Percentiles rank a stretch among this genome's conserved stretches.
These are phyloP conservation scores for Brachionus rubens DNA, from an alignment of 1,140 invertebrate species.

Conservation along the genomic window DNA sequence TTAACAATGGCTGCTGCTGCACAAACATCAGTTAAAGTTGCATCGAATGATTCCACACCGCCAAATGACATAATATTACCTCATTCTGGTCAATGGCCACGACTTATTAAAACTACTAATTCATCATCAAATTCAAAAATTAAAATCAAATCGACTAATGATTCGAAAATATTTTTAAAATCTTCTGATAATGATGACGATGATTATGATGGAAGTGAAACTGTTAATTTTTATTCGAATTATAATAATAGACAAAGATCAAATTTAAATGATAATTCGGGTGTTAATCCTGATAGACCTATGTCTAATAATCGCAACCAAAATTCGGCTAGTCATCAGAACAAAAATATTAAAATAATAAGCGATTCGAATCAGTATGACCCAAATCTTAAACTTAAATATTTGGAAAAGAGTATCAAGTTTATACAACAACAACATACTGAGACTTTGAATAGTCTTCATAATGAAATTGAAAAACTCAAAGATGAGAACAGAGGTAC, in stretches of 20 bases:
- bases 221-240: constrained; percentile 31
- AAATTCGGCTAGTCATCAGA: not conserved
- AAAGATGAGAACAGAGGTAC: constrained; percentile 41
- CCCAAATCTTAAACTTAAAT: constrained; percentile 35
- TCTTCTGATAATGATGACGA: not conserved
- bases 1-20: constrained; percentile 36
- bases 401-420: constrained; percentile 42
- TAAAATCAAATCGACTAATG: constrained; percentile 14
- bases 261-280: not conserved
- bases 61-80: constrained; percentile 32
- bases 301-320: not conserved
- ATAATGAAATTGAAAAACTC: constrained; percentile 42
- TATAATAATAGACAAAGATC: not conserved
- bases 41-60: too few relatives aligned
- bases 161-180: constrained; percentile 28
- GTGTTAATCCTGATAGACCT: too few relatives aligned
- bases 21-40: not conserved
- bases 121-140: not conserved
- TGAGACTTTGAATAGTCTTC: constrained; percentile 45
- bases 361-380: constrained; percentile 14
- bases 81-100: constrained; percentile 20
- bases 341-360: constrained; percentile 6
- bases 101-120: constrained; percentile 18
- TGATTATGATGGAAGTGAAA: constrained; percentile 30
- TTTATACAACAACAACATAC: constrained; percentile 40